These are phyloP conservation scores for Phylloscopus trochilus DNA, from an alignment of 2,113 vertebrate species.

Conservation along the genomic window DNA sequence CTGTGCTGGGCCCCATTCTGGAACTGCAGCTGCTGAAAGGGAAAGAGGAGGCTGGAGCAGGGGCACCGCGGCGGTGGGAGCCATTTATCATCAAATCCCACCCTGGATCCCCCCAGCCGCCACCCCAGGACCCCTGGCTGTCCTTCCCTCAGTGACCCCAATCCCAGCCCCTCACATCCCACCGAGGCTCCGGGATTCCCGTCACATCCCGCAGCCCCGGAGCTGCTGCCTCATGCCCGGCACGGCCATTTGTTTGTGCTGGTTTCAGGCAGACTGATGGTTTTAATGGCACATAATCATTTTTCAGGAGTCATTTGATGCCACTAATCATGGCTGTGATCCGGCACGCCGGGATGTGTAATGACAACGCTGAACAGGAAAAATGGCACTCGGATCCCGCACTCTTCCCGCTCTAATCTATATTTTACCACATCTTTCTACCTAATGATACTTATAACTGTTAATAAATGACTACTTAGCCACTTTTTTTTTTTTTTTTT, in stretches of 20 bases:
- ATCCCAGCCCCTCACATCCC: accelerated
- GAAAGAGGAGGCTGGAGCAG: accelerated
- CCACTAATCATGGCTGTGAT: conserved; percentile 74
- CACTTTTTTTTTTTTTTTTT: neutral
- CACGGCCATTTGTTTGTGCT: conserved; percentile 74
- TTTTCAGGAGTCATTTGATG: conserved; percentile 79
- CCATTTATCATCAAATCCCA: accelerated
- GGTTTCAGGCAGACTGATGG: conserved; percentile 75
- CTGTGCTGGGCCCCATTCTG: accelerated
- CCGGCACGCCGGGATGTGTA: conserved; percentile 50
- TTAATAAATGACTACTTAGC: conserved; percentile 61
- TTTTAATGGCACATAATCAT: conserved; percentile 80
- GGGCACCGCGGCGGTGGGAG: accelerated
- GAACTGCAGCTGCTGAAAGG: accelerated
- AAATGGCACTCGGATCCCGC: conserved; percentile 43
- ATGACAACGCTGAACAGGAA: conserved; percentile 70
- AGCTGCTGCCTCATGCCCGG: conserved; percentile 62
- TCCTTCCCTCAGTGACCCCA: accelerated
- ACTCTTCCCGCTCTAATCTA: conserved; percentile 45
- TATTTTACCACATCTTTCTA: conserved; percentile 55
- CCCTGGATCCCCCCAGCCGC: accelerated
- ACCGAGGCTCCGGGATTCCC: neutral
- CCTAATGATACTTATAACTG: conserved; percentile 52
- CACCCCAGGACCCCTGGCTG: accelerated
- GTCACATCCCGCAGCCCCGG: neutral